These are phyloP conservation scores for Mermis nigrescens DNA, from an alignment of 2,888 invertebrate genomes.

Conservation along the genomic window DNA sequence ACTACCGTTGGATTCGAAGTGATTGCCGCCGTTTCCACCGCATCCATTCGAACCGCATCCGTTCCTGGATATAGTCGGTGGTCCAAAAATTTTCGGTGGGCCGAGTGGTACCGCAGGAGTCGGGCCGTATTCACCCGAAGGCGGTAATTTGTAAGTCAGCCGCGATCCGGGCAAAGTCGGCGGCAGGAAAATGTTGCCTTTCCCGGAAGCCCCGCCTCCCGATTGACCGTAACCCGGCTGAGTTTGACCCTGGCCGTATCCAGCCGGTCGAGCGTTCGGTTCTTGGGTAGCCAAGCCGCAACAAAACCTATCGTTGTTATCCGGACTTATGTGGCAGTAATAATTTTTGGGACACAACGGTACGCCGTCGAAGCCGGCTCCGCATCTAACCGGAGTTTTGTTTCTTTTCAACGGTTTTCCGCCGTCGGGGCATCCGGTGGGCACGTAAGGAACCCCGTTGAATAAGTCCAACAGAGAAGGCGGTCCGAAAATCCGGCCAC, in stretches of 20 bases:
- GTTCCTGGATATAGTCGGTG: too few species aligned
- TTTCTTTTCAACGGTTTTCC: neutral
- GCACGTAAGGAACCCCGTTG: neutral
- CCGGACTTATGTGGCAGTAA: constrained; percentile 27
- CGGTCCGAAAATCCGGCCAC: too few species aligned
- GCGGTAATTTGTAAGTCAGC: too few species aligned
- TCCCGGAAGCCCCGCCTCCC: neutral
- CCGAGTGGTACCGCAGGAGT: too few species aligned
- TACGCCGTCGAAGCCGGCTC: constrained; percentile 28
- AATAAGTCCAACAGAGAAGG: neutral
- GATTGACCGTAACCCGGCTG: neutral
- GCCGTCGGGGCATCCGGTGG: constrained; percentile 3
- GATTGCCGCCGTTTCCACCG: too few species aligned
- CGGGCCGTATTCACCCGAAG: too few species aligned
- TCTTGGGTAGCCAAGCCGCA: neutral
- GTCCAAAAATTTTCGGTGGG: too few species aligned
- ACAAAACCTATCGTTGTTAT: neutral
- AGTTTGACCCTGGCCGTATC: neutral
- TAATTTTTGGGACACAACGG: constrained; percentile 28
- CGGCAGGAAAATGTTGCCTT: neutral
- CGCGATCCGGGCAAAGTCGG: too few species aligned
- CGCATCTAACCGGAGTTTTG: constrained; percentile 17
- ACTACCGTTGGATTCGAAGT: too few species aligned
- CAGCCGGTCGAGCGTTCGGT: neutral
- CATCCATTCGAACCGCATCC: too few species aligned